Evolutionary conservation across 2,888 invertebrate species (phyloP).

Genomic region (Neoaliturus tenellus): DNA sequence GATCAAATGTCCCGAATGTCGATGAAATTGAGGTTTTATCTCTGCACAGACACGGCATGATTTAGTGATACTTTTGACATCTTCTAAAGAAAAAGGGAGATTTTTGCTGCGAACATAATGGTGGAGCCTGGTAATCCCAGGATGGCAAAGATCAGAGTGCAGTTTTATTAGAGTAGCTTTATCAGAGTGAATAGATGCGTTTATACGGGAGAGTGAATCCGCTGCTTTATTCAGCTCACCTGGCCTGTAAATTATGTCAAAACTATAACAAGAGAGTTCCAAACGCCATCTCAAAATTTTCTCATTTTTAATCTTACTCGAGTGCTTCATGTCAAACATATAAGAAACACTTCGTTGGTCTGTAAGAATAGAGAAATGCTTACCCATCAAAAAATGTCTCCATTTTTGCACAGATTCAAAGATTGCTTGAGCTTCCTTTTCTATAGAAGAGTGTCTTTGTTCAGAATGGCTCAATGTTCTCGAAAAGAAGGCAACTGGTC

Average conservation of each 20-base stretch:
- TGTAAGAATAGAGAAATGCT: slow-evolving; percentile 58
- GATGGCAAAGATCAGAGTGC: background rate
- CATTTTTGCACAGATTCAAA: slow-evolving; percentile 62
- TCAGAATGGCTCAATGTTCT: slow-evolving; percentile 33
- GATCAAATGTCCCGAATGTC: background rate
- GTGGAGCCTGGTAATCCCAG: background rate
- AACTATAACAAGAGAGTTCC: slow-evolving; percentile 44
- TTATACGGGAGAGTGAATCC: background rate
- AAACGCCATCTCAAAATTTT: slow-evolving; percentile 51
- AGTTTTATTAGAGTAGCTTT: background rate
- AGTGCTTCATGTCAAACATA: background rate
- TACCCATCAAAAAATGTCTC: slow-evolving; percentile 59
- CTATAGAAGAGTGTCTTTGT: background rate
- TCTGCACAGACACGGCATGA: background rate
- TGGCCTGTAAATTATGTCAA: slow-evolving; percentile 12
- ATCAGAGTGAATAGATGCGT: background rate
- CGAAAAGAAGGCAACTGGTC: slow-evolving; percentile 48
- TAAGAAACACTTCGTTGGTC: slow-evolving; percentile 52
- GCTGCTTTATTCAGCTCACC: background rate
- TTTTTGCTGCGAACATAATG: background rate
- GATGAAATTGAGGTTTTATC: background rate
- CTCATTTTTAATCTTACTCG: slow-evolving; percentile 37
- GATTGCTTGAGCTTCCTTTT: slow-evolving; percentile 60
- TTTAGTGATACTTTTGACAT: background rate
- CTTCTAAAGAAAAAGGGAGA: background rate